Evolutionary conservation across 2,797 vertebrate genomes (phyloP).

Genomic region (Lagocephalus sceleratus): DNA sequence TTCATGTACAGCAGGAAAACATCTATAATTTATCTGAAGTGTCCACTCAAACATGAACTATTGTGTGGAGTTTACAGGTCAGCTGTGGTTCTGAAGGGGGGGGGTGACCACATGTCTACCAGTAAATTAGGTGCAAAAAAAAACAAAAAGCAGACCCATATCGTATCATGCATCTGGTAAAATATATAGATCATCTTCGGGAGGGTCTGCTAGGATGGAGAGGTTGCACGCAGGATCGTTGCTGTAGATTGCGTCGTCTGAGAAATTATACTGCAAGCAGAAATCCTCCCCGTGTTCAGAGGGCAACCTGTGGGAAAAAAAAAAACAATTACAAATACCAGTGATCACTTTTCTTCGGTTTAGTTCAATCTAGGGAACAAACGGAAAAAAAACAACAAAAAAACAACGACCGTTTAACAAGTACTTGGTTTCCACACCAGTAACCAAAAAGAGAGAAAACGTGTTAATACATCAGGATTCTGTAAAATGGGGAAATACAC

Average conservation of each 20-base stretch:
- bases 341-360: background rate
- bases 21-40: too few species aligned
- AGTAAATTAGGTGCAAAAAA: background rate
- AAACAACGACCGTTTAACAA: background rate
- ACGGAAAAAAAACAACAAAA: too few species aligned
- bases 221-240: conserved; percentile 61
- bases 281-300: conserved; percentile 46
- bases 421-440: background rate
- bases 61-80: conserved; percentile 1
- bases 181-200: conserved; percentile 69
- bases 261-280: conserved; percentile 65
- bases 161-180: conserved; percentile 56
- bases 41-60: too few species aligned
- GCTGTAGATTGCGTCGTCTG: conserved; percentile 71
- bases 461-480: conserved; percentile 12
- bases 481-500: conserved; percentile 47
- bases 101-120: background rate
- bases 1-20: too few species aligned
- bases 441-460: conserved; percentile 1
- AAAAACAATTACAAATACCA: background rate
- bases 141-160: background rate
- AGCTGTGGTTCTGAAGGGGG: conserved; percentile 1
- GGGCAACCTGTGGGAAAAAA: conserved; percentile 34
- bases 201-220: conserved; percentile 16
- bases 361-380: background rate